Evolutionary conservation across 2,888 invertebrate genomes (phyloP).

Genomic region (Tubulanus polymorphus): DNA sequence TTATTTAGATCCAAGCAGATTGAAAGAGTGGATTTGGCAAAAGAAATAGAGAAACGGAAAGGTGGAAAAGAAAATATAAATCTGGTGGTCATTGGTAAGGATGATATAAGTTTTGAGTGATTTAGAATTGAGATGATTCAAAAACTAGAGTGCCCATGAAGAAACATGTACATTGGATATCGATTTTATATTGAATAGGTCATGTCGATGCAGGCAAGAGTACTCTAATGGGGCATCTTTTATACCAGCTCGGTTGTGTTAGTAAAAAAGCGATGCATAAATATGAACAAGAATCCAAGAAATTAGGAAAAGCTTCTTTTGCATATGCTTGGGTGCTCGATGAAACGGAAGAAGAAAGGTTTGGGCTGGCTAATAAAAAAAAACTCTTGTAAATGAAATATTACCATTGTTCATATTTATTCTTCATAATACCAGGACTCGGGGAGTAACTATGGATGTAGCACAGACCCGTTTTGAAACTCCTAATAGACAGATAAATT

Average conservation of each 20-base stretch:
- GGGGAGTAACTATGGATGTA: constrained; percentile 99
- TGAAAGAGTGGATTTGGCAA: constrained; percentile 36
- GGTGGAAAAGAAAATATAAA: constrained; percentile 82
- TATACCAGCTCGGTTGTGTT: constrained; percentile 61
- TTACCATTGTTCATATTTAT: not conserved
- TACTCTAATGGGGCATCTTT: constrained; percentile 91
- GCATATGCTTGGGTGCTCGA: constrained; percentile 99
- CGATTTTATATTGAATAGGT: constrained; percentile 59
- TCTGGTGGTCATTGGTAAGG: constrained; percentile 60
- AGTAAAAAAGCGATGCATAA: constrained; percentile 88
- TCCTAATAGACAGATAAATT: constrained; percentile 63
- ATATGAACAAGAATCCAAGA: constrained; percentile 86
- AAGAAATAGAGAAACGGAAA: constrained; percentile 63
- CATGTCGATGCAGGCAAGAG: constrained; percentile 98
- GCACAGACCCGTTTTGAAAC: constrained; percentile 91
- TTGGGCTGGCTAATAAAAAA: not conserved
- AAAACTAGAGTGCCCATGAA: not conserved
- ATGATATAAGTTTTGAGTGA: not conserved
- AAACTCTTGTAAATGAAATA: not conserved
- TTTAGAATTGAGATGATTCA: not conserved
- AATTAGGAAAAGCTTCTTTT: constrained; percentile 95
- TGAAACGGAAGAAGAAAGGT: constrained; percentile 95
- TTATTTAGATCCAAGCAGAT: constrained; percentile 30
- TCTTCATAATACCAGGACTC: constrained; percentile 58
- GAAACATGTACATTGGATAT: not conserved